Conservation (phyloP, 1,140 invertebrate genomes). For the Melanaphis sacchari region DNA sequence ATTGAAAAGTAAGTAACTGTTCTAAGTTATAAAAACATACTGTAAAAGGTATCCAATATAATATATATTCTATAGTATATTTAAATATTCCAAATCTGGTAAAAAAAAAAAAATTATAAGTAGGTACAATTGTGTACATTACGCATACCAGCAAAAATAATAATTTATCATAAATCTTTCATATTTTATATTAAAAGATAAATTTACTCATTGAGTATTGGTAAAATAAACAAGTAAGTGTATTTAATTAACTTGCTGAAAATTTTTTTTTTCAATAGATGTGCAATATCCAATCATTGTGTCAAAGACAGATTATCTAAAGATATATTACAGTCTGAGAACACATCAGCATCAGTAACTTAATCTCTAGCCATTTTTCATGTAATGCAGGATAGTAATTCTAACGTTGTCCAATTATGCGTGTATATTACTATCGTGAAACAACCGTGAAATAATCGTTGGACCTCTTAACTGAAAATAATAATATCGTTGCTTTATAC, state of each 20-base stretch:
- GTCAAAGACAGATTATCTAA: conserved; percentile 35
- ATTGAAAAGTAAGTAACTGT: neutral
- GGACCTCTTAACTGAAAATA: neutral
- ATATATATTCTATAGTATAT: too few species aligned
- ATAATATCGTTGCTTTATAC: neutral
- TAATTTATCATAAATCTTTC: neutral
- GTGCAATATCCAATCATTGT: neutral
- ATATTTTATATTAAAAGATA: neutral
- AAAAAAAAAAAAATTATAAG: neutral
- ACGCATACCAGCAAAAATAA: neutral
- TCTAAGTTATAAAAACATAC: neutral
- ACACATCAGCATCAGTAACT: conserved; percentile 22
- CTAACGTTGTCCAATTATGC: neutral
- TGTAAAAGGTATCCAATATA: neutral
- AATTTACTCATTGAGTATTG: neutral
- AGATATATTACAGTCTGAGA: conserved; percentile 8
- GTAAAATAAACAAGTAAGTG: neutral
- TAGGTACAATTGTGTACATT: neutral
- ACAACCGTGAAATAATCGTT: neutral
- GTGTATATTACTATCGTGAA: neutral
- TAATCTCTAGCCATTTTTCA: neutral
- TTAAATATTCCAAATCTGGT: neutral
- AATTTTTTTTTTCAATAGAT: neutral
- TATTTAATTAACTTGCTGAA: neutral
- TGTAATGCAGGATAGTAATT: neutral